Percentiles rank a stretch among this genome's conserved stretches.
Evolutionary conservation across 2,888 invertebrate genomes (phyloP).

Genomic region (Parochlus steinenii): DNA sequence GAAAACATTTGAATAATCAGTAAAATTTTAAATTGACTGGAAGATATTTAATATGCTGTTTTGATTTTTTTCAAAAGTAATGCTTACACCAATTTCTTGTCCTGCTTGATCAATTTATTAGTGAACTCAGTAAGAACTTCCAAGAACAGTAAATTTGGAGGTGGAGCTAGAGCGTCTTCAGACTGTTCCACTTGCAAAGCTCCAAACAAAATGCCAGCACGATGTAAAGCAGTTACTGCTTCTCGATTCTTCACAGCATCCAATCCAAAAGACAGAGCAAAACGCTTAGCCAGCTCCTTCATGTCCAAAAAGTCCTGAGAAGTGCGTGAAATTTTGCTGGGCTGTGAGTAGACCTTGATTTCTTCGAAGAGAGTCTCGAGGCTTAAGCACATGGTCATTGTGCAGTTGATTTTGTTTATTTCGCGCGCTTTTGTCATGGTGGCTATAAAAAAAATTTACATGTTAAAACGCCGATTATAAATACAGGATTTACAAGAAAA

Average conservation of each 20-base stretch:
- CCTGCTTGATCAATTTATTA: conserved; percentile 87
- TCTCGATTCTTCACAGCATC: conserved; percentile 94
- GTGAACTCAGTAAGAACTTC: conserved; percentile 95
- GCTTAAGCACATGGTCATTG: conserved; percentile 83
- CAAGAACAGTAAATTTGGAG: conserved; percentile 77
- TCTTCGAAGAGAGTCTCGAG: conserved; percentile 77
- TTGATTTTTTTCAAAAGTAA: not conserved
- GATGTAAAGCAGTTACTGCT: conserved; percentile 86
- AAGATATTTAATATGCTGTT: not conserved
- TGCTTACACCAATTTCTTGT: conserved; percentile 78
- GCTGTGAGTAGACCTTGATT: conserved; percentile 34
- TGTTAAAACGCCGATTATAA: no score
- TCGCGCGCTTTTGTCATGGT: conserved; percentile 93
- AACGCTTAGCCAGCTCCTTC: conserved; percentile 93
- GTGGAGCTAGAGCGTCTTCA: conserved; percentile 59
- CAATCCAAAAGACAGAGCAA: conserved; percentile 91
- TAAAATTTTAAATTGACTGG: not conserved
- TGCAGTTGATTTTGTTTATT: conserved; percentile 92
- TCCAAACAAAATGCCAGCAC: conserved; percentile 85
- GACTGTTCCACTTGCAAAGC: conserved; percentile 34
- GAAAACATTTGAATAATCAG: conserved; percentile 13
- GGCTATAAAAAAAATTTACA: no score
- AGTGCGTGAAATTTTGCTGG: conserved; percentile 39
- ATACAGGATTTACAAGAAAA: no score
- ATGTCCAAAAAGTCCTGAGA: conserved; percentile 77